phyloP scores from a whole-genome alignment of 2,888 invertebrate species.

The Nesidiocoris tenuis region DNA sequence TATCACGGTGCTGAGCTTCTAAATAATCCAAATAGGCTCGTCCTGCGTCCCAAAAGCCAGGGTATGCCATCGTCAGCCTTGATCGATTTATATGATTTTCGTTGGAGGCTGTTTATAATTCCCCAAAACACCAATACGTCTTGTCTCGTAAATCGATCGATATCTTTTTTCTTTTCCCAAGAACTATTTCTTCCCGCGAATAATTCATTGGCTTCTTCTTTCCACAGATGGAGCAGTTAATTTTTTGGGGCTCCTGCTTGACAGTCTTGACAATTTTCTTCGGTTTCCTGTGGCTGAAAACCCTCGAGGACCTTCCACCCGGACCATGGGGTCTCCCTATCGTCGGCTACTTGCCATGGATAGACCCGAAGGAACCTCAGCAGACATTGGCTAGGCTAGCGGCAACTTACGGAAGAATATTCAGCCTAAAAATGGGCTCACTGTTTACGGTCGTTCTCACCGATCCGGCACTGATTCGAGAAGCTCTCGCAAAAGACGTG shows the following conservation, averaged over 20 bases:
- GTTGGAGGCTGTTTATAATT: no score
- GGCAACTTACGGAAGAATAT: conserved; percentile 67
- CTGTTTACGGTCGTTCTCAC: conserved; percentile 71
- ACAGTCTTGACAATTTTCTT: conserved; percentile 9
- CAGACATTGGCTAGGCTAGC: conserved; percentile 60
- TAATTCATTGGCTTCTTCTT: no score
- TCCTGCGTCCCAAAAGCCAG: no score
- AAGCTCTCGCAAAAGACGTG: conserved; percentile 69
- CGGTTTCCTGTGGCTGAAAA: conserved; percentile 14
- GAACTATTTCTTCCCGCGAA: no score
- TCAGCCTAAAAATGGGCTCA: conserved; percentile 71
- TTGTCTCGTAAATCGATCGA: no score
- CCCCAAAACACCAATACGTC: no score
- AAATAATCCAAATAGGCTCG: no score
- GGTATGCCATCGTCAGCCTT: no score
- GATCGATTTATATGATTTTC: no score
- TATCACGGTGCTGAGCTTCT: no score
- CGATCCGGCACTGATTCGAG: conserved; percentile 70
- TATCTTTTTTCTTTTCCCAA: no score
- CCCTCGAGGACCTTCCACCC: conserved; percentile 62
- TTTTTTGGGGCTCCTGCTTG: conserved; percentile 27
- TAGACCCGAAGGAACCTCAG: conserved; percentile 70
- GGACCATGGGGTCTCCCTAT: conserved; percentile 79
- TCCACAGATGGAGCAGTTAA: conserved; percentile 24
- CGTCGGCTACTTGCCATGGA: conserved; percentile 74